Evolutionary conservation across 2,888 invertebrate species (phyloP).

Genomic region (Lepidochrysops patricia): DNA sequence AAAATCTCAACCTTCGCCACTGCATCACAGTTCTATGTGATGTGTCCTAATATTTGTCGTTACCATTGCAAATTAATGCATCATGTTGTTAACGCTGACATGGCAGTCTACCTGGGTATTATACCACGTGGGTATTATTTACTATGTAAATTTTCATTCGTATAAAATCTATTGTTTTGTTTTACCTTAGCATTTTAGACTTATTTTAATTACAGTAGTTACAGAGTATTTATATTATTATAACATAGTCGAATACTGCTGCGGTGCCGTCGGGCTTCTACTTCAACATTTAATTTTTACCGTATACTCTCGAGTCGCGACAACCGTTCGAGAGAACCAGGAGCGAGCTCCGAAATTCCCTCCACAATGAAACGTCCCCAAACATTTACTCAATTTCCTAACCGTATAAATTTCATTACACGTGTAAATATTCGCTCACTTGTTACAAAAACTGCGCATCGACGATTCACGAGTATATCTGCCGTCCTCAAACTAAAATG

Average conservation of each 20-base stretch:
- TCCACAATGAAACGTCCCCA: not conserved
- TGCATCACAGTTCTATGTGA: not conserved
- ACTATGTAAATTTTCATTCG: conserved; percentile 13
- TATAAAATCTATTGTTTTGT: conserved; percentile 17
- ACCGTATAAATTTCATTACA: not conserved
- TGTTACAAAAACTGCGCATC: not conserved
- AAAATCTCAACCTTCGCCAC: no score
- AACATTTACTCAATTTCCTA: not conserved
- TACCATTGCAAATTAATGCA: not conserved
- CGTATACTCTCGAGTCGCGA: conserved; percentile 8
- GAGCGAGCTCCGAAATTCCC: not conserved
- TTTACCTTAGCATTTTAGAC: not conserved
- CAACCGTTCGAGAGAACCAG: not conserved
- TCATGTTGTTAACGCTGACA: no score
- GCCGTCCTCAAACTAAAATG: no score
- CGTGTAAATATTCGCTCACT: not conserved
- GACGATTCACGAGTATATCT: not conserved
- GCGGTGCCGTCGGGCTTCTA: conserved; percentile 17
- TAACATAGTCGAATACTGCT: conserved; percentile 28
- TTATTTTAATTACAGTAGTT: conserved; percentile 13
- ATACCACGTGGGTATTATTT: no score
- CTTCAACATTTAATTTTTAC: conserved; percentile 13
- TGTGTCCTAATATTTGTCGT: no score
- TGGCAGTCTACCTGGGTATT: no score
- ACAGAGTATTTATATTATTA: conserved; percentile 15